Conservation (phyloP, 2,888 invertebrate species). For the Aspidapion aeneum region DNA sequence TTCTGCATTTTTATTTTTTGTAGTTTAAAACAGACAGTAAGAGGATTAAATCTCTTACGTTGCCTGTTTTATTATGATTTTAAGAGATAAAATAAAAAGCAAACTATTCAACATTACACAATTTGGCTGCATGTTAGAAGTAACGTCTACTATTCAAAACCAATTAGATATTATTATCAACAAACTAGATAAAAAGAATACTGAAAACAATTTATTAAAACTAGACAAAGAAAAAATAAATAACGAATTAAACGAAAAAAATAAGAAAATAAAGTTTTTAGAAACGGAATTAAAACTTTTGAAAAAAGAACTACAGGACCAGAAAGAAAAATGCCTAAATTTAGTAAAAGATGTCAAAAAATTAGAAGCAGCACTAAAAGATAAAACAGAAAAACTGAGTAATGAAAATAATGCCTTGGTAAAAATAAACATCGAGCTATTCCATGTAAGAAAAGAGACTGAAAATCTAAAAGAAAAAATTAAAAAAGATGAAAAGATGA, state of each 20-base stretch:
- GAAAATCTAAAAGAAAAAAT: constrained; percentile 11
- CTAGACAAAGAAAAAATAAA: constrained; percentile 12
- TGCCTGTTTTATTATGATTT: neutral
- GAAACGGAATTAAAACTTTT: constrained; percentile 24
- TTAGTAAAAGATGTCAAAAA: neutral
- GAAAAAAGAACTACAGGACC: constrained; percentile 16
- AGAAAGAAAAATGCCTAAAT: neutral
- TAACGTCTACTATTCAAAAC: constrained; percentile 26
- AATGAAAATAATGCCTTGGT: neutral
- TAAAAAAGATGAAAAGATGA: constrained; percentile 2
- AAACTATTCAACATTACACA: constrained; percentile 30
- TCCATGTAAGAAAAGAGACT: constrained; percentile 1
- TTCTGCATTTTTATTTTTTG: too few relatives aligned
- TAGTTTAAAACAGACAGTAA: too few relatives aligned
- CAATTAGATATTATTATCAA: constrained; percentile 21
- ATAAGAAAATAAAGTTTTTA: constrained; percentile 21
- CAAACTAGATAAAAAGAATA: constrained; percentile 20
- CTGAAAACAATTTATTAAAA: constrained; percentile 18
- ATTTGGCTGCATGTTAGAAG: constrained; percentile 32
- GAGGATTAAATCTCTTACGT: too few relatives aligned
- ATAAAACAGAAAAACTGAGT: neutral
- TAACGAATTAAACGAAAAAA: constrained; percentile 9
- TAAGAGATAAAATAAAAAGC: constrained; percentile 18
- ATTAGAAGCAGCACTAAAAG: neutral
- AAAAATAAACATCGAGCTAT: neutral